A percentile compares a stretch with the other conserved stretches of the same genome.
Evolutionary conservation across 2,888 invertebrate species (phyloP).

Genomic region (Stegophylla sp.): DNA sequence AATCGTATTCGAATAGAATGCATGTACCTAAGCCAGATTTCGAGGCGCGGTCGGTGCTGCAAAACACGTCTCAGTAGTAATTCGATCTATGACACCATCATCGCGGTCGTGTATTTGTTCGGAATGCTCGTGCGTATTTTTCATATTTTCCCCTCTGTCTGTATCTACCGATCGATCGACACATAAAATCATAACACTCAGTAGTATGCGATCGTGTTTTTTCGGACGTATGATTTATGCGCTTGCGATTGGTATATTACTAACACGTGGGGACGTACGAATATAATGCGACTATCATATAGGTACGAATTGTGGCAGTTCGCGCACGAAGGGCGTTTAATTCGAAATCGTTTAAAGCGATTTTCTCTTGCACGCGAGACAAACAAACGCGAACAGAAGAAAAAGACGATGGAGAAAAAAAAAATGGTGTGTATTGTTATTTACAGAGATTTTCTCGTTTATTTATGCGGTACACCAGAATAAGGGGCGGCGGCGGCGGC

Average conservation of each 20-base stretch:
- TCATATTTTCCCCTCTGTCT: too few species aligned
- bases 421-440: constrained; percentile 46
- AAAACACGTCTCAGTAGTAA: constrained; percentile 28
- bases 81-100: constrained; percentile 25
- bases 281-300: too few species aligned
- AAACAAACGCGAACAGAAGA: neutral
- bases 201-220: too few species aligned
- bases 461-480: constrained; percentile 41
- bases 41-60: constrained; percentile 15
- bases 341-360: constrained; percentile 47
- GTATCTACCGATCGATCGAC: too few species aligned
- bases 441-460: constrained; percentile 54
- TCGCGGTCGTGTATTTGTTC: neutral
- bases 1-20: too few species aligned
- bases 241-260: too few species aligned
- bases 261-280: too few species aligned
- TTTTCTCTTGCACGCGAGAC: constrained; percentile 14
- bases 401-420: neutral
- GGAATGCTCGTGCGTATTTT: too few species aligned
- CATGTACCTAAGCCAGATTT: neutral
- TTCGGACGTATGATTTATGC: constrained; percentile 20
- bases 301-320: too few species aligned
- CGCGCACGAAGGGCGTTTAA: constrained; percentile 19
- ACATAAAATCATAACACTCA: too few species aligned
- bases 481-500: constrained; percentile 21